phyloP scores from a whole-genome alignment of 2,113 vertebrate species.

The Trichechus manatus region DNA sequence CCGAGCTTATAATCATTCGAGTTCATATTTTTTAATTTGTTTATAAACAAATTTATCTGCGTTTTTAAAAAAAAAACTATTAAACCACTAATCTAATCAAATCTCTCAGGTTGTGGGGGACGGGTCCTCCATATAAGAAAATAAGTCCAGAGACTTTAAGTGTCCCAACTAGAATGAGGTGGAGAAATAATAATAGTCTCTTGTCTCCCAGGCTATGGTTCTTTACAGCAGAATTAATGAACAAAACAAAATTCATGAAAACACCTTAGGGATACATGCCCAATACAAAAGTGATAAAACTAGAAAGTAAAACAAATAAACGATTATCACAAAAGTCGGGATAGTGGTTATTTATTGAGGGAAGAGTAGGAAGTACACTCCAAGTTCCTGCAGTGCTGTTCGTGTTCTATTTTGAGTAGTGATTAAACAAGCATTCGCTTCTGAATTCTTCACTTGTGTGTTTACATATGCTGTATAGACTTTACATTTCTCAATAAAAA shows the following conservation, averaged over 20 bases:
- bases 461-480: neutral
- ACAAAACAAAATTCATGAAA: neutral
- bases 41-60: neutral
- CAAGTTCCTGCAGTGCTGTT: neutral
- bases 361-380: fast-evolving
- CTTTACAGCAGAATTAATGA: constrained; percentile 21
- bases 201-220: neutral
- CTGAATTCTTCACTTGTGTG: neutral
- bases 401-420: fast-evolving
- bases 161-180: neutral
- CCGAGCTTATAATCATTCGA: neutral
- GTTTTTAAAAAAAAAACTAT: neutral
- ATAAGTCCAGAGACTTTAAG: neutral
- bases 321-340: no score
- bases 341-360: neutral
- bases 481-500: constrained; percentile 8
- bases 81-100: neutral
- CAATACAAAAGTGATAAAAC: neutral
- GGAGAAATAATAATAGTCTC: neutral
- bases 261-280: neutral
- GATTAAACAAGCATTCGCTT: neutral
- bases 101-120: neutral
- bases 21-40: neutral
- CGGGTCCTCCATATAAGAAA: neutral
- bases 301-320: neutral